Percentiles rank a stretch among this genome's conserved stretches.
These are phyloP conservation scores for Callocephalon fimbriatum DNA, from an alignment of 2,113 vertebrate species.

Conservation along the genomic window DNA sequence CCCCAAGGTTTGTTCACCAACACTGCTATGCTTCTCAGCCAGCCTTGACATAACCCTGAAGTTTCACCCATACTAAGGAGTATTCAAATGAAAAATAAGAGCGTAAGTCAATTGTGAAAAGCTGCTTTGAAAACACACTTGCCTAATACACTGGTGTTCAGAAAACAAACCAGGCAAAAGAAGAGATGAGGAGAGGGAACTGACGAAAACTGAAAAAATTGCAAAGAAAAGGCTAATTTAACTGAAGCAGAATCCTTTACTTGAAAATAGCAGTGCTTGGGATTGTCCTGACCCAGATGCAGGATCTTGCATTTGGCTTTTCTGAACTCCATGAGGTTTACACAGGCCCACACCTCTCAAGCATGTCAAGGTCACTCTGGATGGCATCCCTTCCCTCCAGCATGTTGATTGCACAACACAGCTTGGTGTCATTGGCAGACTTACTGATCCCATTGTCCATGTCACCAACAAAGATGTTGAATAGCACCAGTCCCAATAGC, in stretches of 20 bases:
- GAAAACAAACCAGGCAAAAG: background rate
- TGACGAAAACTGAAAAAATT: background rate
- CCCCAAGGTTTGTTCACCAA: conserved; percentile 16
- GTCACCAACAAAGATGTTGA: background rate
- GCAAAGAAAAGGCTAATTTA: background rate
- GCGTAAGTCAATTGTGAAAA: background rate
- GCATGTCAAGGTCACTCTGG: background rate
- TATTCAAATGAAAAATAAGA: background rate
- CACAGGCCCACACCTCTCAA: background rate
- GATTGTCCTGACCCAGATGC: background rate
- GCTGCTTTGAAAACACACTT: background rate
- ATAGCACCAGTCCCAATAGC: background rate
- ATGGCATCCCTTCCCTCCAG: background rate
- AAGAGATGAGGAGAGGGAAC: background rate
- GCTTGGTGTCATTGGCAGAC: background rate
- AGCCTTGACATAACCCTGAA: conserved; percentile 31
- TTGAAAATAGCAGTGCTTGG: background rate
- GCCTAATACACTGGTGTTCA: background rate
- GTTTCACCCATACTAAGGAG: background rate
- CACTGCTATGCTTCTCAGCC: background rate
- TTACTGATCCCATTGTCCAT: background rate
- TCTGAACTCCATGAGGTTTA: background rate
- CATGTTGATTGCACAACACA: background rate
- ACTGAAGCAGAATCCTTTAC: background rate
- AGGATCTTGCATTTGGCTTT: background rate